These are phyloP conservation scores for Phoeniculus purpureus DNA, from an alignment of 2,797 vertebrate species.

Conservation along the genomic window DNA sequence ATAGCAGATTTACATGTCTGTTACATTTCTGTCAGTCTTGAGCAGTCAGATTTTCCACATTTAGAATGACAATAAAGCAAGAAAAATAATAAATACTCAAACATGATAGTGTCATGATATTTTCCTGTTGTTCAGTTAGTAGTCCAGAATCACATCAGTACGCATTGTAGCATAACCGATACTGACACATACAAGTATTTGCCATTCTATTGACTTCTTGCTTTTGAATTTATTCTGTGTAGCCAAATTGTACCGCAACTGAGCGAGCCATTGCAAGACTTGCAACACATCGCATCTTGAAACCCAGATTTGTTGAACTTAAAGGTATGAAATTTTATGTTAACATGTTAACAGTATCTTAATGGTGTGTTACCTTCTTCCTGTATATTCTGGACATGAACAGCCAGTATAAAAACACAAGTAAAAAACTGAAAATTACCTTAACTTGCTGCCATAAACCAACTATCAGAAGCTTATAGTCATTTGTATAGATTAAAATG, in stretches of 20 bases:
- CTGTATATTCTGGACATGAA: not conserved
- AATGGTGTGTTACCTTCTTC: not conserved
- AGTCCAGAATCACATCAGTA: not conserved
- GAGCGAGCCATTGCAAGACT: slow-evolving; percentile 89
- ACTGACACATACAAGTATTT: not conserved
- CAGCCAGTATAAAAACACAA: not conserved
- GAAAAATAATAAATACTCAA: not conserved
- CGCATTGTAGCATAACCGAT: not conserved
- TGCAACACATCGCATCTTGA: slow-evolving; percentile 86
- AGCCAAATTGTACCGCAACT: slow-evolving; percentile 81
- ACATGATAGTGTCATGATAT: too few species aligned
- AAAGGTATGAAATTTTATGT: slow-evolving; percentile 75
- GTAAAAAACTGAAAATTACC: not conserved
- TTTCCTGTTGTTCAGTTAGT: not conserved
- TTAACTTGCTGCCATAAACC: not conserved
- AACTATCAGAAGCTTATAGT: not conserved
- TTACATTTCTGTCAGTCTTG: accelerated
- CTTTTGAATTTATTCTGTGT: slow-evolving; percentile 17
- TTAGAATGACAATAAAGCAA: not conserved
- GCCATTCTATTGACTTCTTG: not conserved
- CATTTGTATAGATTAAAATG: not conserved
- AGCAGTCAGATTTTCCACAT: not conserved
- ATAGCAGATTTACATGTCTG: not conserved
- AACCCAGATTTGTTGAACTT: slow-evolving; percentile 85
- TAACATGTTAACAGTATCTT: not conserved